Base-by-base conservation (phyloP, 1,140 invertebrate genomes). In the Drusus annulatus region DNA sequence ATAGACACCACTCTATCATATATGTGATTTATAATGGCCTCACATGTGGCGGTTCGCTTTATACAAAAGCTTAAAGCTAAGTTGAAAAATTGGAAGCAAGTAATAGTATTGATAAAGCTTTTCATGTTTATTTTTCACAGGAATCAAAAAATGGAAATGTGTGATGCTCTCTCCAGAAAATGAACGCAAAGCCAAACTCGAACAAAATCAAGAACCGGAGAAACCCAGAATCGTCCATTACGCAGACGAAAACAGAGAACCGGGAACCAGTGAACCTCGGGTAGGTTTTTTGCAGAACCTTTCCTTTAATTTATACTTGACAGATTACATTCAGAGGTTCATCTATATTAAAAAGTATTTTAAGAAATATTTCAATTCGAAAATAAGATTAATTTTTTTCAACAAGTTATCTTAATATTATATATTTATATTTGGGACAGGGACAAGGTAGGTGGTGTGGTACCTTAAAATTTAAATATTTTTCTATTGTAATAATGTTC, bases 101-200 rank as follows among this genome's bases (percentile, higher is more conserved):
- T 63, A 65, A 60, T 10, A 25, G 19, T 60, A 25, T 60, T 60
- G 54, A 19, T 63, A 23, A 28, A 23, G 1, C 4, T 28, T 25
- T 28, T 28, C 13, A 0, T 21, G 28, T 23, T 63, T 63, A 6
- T 68, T 69, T 10, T 76, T 75, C 36, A 13, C 54, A 83, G 83
- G 65, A 51, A 85, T 90, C 77, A 89, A 89, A 84, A 95, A 95
- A 88, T 95, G 94, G 94, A 96, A 95, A 87, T 94, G 93, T 68
- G 92, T 94, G 13, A 92, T 94, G 85, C 92, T 95, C 84, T 92
- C 93, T 8, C 92, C 93, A 6, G 91, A 93, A 83, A 92, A 93
- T 76, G 89, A 89, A 81, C 84, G 88, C n/a, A 89, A 89, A 81
- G 80, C 82, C 15, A 87, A 86, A 80, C 71, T 78, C 17, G 86